phyloP scores from a whole-genome alignment of 2,797 vertebrate species.

The Premnoplex brunnescens region DNA sequence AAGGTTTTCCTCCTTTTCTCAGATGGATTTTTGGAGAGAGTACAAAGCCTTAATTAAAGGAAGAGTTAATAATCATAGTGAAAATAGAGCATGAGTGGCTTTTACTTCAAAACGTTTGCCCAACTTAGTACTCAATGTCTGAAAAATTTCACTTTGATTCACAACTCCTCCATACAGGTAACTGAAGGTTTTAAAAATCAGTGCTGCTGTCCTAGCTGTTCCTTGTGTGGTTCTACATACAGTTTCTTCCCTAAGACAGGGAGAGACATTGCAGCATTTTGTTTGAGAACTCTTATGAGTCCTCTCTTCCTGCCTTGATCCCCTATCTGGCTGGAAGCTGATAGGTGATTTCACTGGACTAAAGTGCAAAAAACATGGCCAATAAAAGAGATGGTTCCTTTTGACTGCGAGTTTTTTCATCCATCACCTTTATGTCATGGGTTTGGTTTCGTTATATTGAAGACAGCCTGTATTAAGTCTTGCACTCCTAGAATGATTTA shows the following conservation, averaged over 20 bases:
- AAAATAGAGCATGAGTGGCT: neutral
- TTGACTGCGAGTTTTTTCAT: neutral
- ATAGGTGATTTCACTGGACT: neutral
- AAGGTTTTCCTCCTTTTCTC: neutral
- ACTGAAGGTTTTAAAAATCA: neutral
- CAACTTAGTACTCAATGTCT: neutral
- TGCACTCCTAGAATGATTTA: neutral
- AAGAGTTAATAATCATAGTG: neutral
- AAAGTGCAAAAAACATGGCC: neutral
- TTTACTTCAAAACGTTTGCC: neutral
- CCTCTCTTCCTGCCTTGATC: fast-evolving
- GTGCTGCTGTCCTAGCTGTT: neutral
- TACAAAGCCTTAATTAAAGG: neutral
- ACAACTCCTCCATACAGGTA: neutral
- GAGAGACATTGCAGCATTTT: neutral
- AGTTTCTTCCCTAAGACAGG: neutral
- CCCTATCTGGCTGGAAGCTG: neutral
- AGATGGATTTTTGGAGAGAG: neutral
- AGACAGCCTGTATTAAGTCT: neutral
- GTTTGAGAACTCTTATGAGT: neutral
- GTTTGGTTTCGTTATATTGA: neutral
- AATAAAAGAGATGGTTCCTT: neutral
- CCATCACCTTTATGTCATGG: neutral
- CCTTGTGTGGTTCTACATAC: neutral
- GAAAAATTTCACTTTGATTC: neutral